Evolutionary conservation across 2,113 vertebrate genomes (phyloP), one percentile per base, ranked within the genome.

Genomic region (Miniopterus natalensis): DNA sequence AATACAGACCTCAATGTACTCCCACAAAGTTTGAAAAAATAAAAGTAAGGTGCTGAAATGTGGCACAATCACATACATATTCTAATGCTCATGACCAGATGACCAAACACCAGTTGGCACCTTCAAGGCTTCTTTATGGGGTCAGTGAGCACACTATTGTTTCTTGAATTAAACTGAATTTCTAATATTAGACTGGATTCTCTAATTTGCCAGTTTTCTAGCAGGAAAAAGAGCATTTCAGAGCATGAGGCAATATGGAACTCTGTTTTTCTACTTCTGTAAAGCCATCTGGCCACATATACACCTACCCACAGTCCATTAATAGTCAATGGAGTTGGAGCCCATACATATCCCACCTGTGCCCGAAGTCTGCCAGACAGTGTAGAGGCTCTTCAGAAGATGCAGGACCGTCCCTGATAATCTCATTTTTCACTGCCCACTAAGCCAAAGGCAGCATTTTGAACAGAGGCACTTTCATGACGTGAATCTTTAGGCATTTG

Each of bases 401-500:
- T 23, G 2, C 1, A 57, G 14, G 27, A 45, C 70, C 86, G 6
- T 42, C 87, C 47, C 83, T 65, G 13, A 80, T 27, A 77, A 75
- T 85, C 17, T 10, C 5, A 2, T 23, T 94, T 75, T 92, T 96
- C 5, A 51, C 5, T 78, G 61, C 9, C 31, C 31, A 53, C 31
- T 59, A 59, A 9, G 3, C 25, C 1, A 20, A 84, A 71, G 83
- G 8, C 13, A 83, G 7, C 31, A 68, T 87, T 65, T 79, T 80
- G 45, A 96, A 45, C 74, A 79, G 36, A 86, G 73, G 51, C 10
- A 18, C 1, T 94, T 96, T 89, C 49, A 81, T 65, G 23, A 17
- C 61, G 61, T 83, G 90, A 73, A 81, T 88, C 79, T 91, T 92
- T n/a, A 96, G 65, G n/a, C 36, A 90, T 40, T 70, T 78, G 10